Evolutionary conservation across 2,888 invertebrate species (phyloP), one percentile per base, ranked within the genome.

Genomic region (Apotomis turbidana): DNA sequence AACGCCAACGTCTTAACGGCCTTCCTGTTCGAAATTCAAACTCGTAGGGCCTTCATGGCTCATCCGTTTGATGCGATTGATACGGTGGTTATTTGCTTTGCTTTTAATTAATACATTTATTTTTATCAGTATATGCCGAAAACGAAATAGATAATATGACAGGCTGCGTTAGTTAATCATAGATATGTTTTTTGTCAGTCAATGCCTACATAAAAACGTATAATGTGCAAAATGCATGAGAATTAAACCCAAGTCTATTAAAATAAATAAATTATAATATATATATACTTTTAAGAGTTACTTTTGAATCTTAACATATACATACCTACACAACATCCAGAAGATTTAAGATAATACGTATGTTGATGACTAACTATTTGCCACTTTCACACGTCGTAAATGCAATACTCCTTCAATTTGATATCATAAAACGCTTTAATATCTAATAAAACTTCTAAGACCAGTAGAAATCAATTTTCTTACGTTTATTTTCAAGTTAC

Each of bases 1-100:
- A 72, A 72, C 68, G 49, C 61, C 59, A 72, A 72, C 72, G 72
- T 72, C 68, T 68, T 68, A 72, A 72, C 72, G 63, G 49, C 67
- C 57, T 51, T 51, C 51, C 8, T 46, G 62, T 71, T 62, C 58
- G 51, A 55, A 41, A 60, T 68, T 71, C 57, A 41, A 62, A 72
- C 44, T 58, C 36, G 60, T 58, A 63, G 68, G 63, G 68, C 46
- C 62, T 57, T 71, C 44, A 67, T 61, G 57, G 41, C 3, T 62
- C 67, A 67, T 70, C 15, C 36, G 44, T 49, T 27, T 70, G 4
- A 52, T 27, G 8, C 59, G 58, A 52, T 70, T 58, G 15, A n/a
- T 41, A 66, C 58, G 63, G 57, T 51, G 38, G 8, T 38, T 46
- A 38, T 13, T 46, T 41, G 15, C 58, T 13, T 46, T 41, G 15